A percentile compares a stretch with the other conserved stretches of the same genome.
Evolutionary conservation across 2,797 vertebrate species (phyloP).

Genomic region (Anas bernieri): DNA sequence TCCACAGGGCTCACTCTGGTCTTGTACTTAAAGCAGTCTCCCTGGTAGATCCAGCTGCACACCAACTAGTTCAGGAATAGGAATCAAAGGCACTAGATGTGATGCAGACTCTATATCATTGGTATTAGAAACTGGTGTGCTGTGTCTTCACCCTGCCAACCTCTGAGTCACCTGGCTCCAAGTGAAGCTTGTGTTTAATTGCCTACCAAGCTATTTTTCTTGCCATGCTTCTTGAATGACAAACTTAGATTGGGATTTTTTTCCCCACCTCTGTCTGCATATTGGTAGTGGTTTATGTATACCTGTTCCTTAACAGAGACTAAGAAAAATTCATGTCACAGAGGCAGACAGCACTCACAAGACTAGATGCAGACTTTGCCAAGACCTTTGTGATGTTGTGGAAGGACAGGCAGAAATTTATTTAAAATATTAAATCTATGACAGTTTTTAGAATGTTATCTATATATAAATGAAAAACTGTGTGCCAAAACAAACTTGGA

Average conservation of each 20-base stretch:
- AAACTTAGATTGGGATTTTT: neutral
- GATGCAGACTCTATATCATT: neutral
- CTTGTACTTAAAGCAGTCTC: neutral
- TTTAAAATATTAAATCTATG: neutral
- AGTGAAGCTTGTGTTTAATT: neutral
- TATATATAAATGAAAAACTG: neutral
- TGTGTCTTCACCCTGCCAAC: neutral
- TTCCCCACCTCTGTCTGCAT: neutral
- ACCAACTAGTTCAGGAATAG: neutral
- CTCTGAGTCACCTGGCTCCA: neutral
- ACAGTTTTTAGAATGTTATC: neutral
- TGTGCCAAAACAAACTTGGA: neutral
- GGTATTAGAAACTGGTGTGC: neutral
- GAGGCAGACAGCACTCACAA: neutral
- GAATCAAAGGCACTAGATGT: neutral
- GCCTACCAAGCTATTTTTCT: neutral
- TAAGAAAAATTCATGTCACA: neutral
- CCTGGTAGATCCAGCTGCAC: neutral
- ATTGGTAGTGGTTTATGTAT: neutral
- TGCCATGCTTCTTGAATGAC: neutral
- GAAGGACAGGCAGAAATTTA: neutral
- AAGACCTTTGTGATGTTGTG: neutral
- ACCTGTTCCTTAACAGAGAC: neutral
- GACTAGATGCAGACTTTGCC: neutral
- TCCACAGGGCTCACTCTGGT: neutral